Percentiles rank a stretch among this genome's conserved stretches.
These are phyloP conservation scores for Numida meleagris DNA, from an alignment of 2,113 vertebrate genomes.

Conservation along the genomic window DNA sequence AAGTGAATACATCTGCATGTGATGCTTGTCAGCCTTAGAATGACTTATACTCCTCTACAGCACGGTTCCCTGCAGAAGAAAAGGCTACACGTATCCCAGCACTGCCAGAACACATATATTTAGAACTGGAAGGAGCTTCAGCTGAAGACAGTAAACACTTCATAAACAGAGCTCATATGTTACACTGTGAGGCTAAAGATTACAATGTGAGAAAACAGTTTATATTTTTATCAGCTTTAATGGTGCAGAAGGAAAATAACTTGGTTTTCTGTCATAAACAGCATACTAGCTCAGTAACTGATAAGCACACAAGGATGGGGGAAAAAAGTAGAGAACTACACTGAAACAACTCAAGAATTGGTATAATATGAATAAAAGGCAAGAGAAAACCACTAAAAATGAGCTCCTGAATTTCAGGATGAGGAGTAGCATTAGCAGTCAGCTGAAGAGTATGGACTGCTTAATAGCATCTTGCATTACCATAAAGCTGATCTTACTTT, in stretches of 20 bases:
- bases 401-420: neutral
- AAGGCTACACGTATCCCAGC: neutral
- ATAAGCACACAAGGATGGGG: neutral
- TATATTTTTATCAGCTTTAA: neutral
- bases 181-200: neutral
- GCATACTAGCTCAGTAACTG: neutral
- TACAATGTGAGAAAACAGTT: neutral
- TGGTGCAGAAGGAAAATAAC: neutral
- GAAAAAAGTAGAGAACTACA: neutral
- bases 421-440: neutral
- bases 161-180: neutral
- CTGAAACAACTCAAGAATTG: neutral
- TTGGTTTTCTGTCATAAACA: neutral
- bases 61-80: neutral
- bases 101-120: neutral
- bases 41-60: neutral
- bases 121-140: neutral
- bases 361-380: neutral
- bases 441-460: neutral
- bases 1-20: neutral
- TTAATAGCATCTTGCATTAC: fast-evolving
- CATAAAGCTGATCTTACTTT: neutral
- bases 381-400: neutral
- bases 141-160: neutral
- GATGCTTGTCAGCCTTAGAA: neutral